phyloP scores from a whole-genome alignment of 2,888 invertebrate genomes.

The Crioceris asparagi region DNA sequence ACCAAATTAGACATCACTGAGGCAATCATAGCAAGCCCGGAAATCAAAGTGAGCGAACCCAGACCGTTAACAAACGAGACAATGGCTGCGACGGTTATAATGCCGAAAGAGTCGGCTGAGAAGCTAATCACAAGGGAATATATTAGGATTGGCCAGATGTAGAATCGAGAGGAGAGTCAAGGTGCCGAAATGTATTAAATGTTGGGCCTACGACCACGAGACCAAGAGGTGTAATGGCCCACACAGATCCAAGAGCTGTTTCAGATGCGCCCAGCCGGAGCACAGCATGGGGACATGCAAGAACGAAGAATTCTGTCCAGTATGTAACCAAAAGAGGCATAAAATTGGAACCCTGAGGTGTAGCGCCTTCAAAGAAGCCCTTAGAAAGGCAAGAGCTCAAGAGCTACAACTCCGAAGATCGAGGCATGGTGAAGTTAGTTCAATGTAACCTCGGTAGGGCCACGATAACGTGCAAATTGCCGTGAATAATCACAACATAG shows the following conservation, averaged over 20 bases:
- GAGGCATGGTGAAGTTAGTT: background rate
- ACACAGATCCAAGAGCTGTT: slow-evolving; percentile 5
- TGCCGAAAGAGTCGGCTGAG: background rate
- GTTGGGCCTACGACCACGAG: slow-evolving; percentile 7
- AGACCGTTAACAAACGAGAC: background rate
- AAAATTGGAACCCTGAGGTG: slow-evolving; percentile 4
- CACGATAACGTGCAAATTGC: too few species aligned
- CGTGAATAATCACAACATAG: too few species aligned
- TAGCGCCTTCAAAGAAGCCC: background rate
- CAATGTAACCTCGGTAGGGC: background rate
- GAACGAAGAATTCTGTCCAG: slow-evolving; percentile 3
- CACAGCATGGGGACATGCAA: slow-evolving; percentile 6
- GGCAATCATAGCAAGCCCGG: background rate
- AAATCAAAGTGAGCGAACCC: background rate
- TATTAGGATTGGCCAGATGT: slow-evolving; percentile 3
- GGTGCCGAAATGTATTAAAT: slow-evolving; percentile 3
- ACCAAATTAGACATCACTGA: too few species aligned
- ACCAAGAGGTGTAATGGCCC: background rate
- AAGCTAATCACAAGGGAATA: background rate
- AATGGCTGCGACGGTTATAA: background rate
- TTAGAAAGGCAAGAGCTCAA: slow-evolving; percentile 2
- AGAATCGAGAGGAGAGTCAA: slow-evolving; percentile 1
- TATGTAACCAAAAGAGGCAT: slow-evolving; percentile 6
- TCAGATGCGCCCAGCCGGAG: slow-evolving; percentile 7
- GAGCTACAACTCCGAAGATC: too few species aligned